A percentile compares a stretch with the other conserved stretches of the same genome.
Conservation (phyloP, 2,888 invertebrate genomes). For the Diachrysia chrysitis region DNA sequence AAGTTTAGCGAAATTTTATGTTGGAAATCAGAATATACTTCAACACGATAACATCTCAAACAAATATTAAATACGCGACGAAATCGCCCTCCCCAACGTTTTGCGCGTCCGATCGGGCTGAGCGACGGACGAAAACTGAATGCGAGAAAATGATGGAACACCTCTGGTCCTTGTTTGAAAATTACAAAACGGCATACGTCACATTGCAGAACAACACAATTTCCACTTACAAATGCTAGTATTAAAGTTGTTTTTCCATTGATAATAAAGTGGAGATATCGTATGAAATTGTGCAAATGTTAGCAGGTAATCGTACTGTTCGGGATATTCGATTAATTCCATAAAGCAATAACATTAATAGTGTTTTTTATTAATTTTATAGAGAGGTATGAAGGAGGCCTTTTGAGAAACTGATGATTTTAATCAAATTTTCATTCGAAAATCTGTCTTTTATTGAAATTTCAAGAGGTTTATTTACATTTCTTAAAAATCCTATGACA, state of each 20-base stretch:
- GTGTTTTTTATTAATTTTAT: constrained; percentile 67
- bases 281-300: constrained; percentile 62
- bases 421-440: constrained; percentile 1
- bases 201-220: constrained; percentile 16
- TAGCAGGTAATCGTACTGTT: constrained; percentile 69
- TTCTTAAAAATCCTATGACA: no score
- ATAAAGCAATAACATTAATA: constrained; percentile 66
- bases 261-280: constrained; percentile 19
- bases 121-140: constrained; percentile 69
- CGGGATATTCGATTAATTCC: constrained; percentile 65
- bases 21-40: constrained; percentile 22
- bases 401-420: neutral
- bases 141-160: constrained; percentile 76
- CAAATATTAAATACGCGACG: constrained; percentile 47
- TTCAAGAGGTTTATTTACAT: neutral
- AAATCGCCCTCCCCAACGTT: constrained; percentile 28
- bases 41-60: constrained; percentile 41
- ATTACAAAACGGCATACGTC: constrained; percentile 67
- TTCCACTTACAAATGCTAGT: neutral
- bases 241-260: constrained; percentile 21
- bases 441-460: neutral
- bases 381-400: constrained; percentile 23
- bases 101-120: constrained; percentile 59
- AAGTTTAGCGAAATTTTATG: constrained; percentile 15
- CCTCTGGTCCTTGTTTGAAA: constrained; percentile 65